phyloP scores from a whole-genome alignment of 2,888 invertebrate genomes.

The Hyalella azteca region DNA sequence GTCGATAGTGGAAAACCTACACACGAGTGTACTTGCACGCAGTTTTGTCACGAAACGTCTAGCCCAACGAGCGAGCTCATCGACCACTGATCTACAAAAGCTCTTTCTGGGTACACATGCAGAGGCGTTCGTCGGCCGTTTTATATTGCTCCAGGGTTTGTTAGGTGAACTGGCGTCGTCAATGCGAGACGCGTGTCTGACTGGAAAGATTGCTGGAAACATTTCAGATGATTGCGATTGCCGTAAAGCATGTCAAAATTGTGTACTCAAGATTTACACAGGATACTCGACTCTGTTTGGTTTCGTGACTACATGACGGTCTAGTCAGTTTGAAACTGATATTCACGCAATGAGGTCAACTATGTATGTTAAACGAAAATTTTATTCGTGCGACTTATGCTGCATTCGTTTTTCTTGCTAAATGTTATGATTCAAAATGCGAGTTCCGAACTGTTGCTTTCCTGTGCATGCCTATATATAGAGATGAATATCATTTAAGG shows the following conservation, averaged over 20 bases:
- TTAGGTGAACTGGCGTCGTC: background rate
- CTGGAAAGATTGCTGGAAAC: background rate
- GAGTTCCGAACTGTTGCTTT: too few relatives aligned
- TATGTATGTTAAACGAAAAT: too few relatives aligned
- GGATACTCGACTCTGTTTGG: too few relatives aligned
- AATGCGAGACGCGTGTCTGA: background rate
- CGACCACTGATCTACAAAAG: conserved; percentile 10
- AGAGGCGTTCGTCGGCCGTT: background rate
- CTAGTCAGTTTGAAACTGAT: too few relatives aligned
- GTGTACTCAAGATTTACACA: conserved; percentile 5
- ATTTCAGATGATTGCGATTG: background rate
- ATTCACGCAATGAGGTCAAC: too few relatives aligned
- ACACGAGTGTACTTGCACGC: conserved; percentile 24
- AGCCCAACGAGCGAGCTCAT: background rate
- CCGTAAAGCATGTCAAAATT: too few relatives aligned
- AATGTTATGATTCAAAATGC: too few relatives aligned
- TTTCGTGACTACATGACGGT: too few relatives aligned
- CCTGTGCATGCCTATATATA: too few relatives aligned
- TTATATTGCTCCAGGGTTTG: background rate
- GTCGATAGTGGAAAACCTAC: conserved; percentile 36
- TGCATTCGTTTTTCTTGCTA: too few relatives aligned
- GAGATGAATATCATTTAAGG: too few relatives aligned
- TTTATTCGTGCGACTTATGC: too few relatives aligned
- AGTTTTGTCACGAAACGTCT: conserved; percentile 17
- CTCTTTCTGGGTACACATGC: background rate